phyloP scores from a whole-genome alignment of 2,888 invertebrate genomes.

The Hipparchia sbordonii region DNA sequence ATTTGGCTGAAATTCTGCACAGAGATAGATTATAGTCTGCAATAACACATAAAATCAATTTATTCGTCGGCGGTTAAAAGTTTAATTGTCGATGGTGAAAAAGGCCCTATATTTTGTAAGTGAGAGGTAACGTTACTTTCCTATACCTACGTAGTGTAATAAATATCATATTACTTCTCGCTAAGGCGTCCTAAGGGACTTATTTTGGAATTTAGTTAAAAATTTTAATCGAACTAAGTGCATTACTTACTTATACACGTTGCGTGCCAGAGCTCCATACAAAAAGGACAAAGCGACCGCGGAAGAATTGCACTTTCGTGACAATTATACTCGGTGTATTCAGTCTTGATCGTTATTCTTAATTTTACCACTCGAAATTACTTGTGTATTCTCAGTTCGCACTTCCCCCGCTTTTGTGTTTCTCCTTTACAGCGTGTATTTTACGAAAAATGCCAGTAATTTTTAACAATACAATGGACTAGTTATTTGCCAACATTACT shows the following conservation, averaged over 20 bases:
- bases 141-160: too few relatives aligned
- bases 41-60: too few relatives aligned
- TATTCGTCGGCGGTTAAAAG: too few relatives aligned
- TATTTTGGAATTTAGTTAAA: constrained; percentile 2
- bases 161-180: too few relatives aligned
- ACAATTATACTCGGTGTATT: constrained; percentile 21
- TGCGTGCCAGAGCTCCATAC: constrained; percentile 15
- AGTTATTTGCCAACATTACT: not conserved
- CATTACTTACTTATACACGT: constrained; percentile 12
- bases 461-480: not conserved
- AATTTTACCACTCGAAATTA: constrained; percentile 15
- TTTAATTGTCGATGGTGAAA: too few relatives aligned
- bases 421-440: not conserved
- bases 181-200: not conserved
- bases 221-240: constrained; percentile 17
- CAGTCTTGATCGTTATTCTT: constrained; percentile 20
- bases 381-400: constrained; percentile 5
- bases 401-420: constrained; percentile 6
- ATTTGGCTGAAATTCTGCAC: too few relatives aligned
- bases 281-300: not conserved
- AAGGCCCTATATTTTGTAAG: too few relatives aligned
- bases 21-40: too few relatives aligned
- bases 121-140: too few relatives aligned
- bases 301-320: constrained; percentile 20
- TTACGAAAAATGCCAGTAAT: not conserved